Evolutionary conservation across 1,140 invertebrate species (phyloP).

Genomic region (Drosophila sturtevanti): DNA sequence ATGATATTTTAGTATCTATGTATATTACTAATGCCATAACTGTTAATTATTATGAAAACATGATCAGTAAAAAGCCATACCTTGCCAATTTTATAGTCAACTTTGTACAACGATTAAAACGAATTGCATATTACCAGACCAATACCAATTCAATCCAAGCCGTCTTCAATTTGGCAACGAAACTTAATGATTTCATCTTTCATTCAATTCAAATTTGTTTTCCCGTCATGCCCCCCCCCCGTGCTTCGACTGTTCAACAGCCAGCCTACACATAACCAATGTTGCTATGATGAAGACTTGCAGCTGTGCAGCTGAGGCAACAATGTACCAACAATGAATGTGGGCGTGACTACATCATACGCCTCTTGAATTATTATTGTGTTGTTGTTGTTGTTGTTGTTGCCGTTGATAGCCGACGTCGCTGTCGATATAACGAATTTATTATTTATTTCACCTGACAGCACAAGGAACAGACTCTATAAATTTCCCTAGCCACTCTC

Average conservation of each 20-base stretch:
- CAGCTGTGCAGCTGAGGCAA: conserved; percentile 50
- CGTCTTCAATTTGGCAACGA: conserved; percentile 57
- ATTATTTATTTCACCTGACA: conserved; percentile 83
- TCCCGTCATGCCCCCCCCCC: conserved; percentile 23
- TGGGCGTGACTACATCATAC: conserved; percentile 72
- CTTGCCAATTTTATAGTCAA: conserved; percentile 19
- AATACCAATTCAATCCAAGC: background rate
- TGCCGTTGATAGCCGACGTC: conserved; percentile 55
- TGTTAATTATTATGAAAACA: conserved; percentile 11
- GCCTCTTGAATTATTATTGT: conserved; percentile 64
- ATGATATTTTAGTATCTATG: conserved; percentile 8
- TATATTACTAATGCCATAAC: conserved; percentile 39
- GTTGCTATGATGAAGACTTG: conserved; percentile 27
- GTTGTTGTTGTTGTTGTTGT: conserved; percentile 8
- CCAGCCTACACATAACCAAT: background rate
- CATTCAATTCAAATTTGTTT: conserved; percentile 78
- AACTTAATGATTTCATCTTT: conserved; percentile 80
- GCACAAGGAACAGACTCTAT: conserved; percentile 76
- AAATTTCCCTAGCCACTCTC: conserved; percentile 75
- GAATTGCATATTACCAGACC: conserved; percentile 19
- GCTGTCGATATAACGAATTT: conserved; percentile 79
- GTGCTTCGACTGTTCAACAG: background rate
- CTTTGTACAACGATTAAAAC: conserved; percentile 48
- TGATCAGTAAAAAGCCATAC: conserved; percentile 11
- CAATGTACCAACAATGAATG: conserved; percentile 45